Base-by-base conservation (phyloP, 2,113 vertebrate genomes). In the Psettodes erumei region DNA sequence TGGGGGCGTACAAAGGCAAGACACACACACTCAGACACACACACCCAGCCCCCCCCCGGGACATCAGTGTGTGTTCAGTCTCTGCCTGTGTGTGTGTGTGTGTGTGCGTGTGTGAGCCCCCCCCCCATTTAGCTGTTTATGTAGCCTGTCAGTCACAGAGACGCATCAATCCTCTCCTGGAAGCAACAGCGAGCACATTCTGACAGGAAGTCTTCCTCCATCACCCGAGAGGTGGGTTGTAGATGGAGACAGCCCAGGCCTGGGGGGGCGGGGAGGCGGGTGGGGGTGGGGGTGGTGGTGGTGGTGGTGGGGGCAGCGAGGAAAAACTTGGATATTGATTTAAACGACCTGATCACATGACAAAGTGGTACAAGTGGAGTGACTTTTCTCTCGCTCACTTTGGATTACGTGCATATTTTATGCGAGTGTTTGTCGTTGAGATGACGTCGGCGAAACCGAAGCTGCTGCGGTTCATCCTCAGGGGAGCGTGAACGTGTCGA, bases 1-100 rank as follows among this genome's bases (percentile, higher is more conserved):
- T 83, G 90, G 88, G 75, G 86, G 88, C 86, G 90, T 85, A 61
- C 5, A 7, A 79, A 76, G n/a, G n/a, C n/a, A n/a, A n/a, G n/a
- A n/a, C n/a, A n/a, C n/a, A n/a, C n/a, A n/a, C n/a, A n/a, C n/a
- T n/a, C n/a, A n/a, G n/a, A n/a, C n/a, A n/a, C n/a, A n/a, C n/a
- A n/a, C n/a, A n/a, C n/a, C n/a, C n/a, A n/a, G n/a, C n/a, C n/a
- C n/a, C n/a, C 79, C 88, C 75, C 74, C 85, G 59, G 88, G 88
- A 91, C 81, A 77, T 77, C 67, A 72, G 71, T 48, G 75, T 51
- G 55, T 82, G 80, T 45, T 35, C 77, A 85, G 82, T 75, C 84
- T 73, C 80, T 83, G 82, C 76, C 71, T 82, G 77, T n/a, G n/a
- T n/a, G n/a, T n/a, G n/a, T n/a, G n/a, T n/a, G n/a, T n/a, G n/a